Base-by-base conservation (phyloP, 1,140 invertebrate genomes). In the Phortica variegata region DNA sequence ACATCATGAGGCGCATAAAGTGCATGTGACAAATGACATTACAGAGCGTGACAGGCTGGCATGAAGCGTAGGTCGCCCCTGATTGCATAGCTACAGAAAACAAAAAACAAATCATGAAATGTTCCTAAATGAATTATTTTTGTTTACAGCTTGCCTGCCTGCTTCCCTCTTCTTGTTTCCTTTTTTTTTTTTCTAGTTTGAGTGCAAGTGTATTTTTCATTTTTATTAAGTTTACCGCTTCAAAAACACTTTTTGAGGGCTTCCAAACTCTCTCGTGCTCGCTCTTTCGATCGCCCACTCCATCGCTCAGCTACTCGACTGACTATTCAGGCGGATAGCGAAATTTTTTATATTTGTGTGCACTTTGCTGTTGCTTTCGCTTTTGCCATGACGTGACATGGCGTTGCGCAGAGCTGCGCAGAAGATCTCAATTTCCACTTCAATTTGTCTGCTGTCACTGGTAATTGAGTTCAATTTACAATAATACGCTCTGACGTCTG, bases 381-480 rank as follows among this genome's bases (percentile, higher is more conserved):
- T 8, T 34, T 34, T 34, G 6, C 6, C n/a, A 8, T 34, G 8
- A 17, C 36, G 36, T 18, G 33, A 8, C 16, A 5, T 18, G 54
- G n/a, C 63, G 19, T 34, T 34, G 6, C 12, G 26, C 32, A 34
- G 6, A n/a, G 32, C 9, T 46, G 43, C 56, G 55, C 66, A 71
- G 55, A 71, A 71, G 60, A 72, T 71, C 63, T 72, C 68, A 72
- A 72, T 72, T 72, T 72, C 68, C 68, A 72, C 68, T 72, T 72
- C 63, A 72, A 72, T 72, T 72, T 72, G 68, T 72, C 68, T 59
- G 68, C 68, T 72, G 68, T 72, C 68, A 65, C 49, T 68, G 59
- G 60, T 72, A 72, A 72, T 72, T 72, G 68, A 72, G 68, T 72
- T 72, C 68, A 72, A 72, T 72, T 72, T 72, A 72, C 68, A 72